phyloP scores from a whole-genome alignment of 2,888 invertebrate genomes.

The Camptogramma bilineatum region DNA sequence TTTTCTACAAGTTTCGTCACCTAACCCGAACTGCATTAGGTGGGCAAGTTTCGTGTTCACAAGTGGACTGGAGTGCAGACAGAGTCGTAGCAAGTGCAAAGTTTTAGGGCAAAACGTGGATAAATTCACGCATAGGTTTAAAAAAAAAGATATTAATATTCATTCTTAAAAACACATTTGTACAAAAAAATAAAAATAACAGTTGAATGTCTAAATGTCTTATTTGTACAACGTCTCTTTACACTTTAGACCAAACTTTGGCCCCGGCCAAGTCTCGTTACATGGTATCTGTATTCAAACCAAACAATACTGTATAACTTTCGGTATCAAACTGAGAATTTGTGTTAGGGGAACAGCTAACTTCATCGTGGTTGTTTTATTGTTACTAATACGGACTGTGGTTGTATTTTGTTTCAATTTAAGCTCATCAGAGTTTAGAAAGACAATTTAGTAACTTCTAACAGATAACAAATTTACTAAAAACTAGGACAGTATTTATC shows the following conservation, averaged over 20 bases:
- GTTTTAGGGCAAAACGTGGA: not conserved
- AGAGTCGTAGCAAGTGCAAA: constrained; percentile 16
- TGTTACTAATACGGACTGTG: constrained; percentile 25
- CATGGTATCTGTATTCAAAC: constrained; percentile 33
- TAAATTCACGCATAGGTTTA: not conserved
- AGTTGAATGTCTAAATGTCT: not conserved
- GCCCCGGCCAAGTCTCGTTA: constrained; percentile 4
- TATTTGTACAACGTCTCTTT: too few species aligned
- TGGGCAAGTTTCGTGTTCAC: constrained; percentile 42
- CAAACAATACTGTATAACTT: constrained; percentile 43
- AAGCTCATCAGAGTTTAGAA: constrained; percentile 1
- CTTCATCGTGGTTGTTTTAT: constrained; percentile 34
- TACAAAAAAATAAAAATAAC: too few species aligned
- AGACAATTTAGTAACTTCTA: not conserved
- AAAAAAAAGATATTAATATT: not conserved
- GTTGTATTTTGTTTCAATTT: constrained; percentile 23
- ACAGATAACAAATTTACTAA: not conserved
- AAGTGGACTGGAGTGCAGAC: constrained; percentile 41
- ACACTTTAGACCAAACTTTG: not conserved
- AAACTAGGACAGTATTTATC: not conserved
- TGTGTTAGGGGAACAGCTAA: constrained; percentile 34
- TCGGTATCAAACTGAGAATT: constrained; percentile 39
- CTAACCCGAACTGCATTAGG: constrained; percentile 34
- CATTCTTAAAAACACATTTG: too few species aligned
- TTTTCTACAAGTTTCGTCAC: constrained; percentile 32